Evolutionary conservation across 2,888 invertebrate species (phyloP).

Genomic region (Mesoligia furuncula): DNA sequence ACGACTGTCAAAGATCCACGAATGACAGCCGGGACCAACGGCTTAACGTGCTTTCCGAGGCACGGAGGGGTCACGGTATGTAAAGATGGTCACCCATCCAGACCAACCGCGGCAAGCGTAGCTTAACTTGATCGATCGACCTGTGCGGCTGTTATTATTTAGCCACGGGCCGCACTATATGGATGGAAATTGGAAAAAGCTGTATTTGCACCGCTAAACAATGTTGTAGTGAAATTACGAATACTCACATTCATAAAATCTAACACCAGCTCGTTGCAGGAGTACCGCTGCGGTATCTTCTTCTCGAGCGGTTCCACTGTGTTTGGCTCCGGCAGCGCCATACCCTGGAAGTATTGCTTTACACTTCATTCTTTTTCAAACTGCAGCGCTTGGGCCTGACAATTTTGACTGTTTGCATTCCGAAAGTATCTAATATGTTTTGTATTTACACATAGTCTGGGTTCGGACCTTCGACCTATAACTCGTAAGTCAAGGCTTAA

Average conservation of each 20-base stretch:
- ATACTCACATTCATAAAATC: conserved; percentile 95
- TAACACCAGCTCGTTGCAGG: conserved; percentile 92
- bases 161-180: too few species aligned
- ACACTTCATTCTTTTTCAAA: conserved; percentile 19
- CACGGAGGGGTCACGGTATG: too few species aligned
- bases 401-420: neutral
- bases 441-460: neutral
- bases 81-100: too few species aligned
- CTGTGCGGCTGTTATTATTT: too few species aligned
- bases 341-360: conserved; percentile 92
- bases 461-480: neutral
- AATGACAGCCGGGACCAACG: too few species aligned
- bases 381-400: neutral
- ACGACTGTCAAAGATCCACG: too few species aligned
- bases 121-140: too few species aligned
- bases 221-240: too few species aligned
- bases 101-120: too few species aligned
- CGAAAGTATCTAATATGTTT: neutral
- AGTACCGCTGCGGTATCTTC: conserved; percentile 94
- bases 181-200: too few species aligned
- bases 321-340: conserved; percentile 97
- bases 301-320: conserved; percentile 95
- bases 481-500: neutral
- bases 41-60: too few species aligned
- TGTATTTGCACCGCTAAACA: too few species aligned